Conservation (phyloP, 1,140 invertebrate species). For the Micrasema longulum region DNA sequence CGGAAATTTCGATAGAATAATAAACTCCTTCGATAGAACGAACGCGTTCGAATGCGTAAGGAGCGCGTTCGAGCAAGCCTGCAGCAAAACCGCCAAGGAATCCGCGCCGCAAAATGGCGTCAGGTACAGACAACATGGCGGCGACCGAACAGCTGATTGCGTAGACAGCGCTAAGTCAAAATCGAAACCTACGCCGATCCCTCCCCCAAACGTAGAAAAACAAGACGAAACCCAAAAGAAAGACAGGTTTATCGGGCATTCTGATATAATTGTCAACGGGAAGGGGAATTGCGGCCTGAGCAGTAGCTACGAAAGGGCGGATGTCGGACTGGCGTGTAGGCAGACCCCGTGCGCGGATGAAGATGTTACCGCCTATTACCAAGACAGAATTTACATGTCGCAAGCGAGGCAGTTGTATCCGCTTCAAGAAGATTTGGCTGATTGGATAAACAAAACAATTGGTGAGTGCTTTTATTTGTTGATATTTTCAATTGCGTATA, state of each 20-base stretch:
- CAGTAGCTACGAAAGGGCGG: slow-evolving; percentile 69
- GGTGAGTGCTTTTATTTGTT: slow-evolving; percentile 69
- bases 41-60: slow-evolving; percentile 65
- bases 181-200: neutral
- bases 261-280: slow-evolving; percentile 63
- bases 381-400: slow-evolving; percentile 79
- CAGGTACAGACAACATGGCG: slow-evolving; percentile 1
- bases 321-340: slow-evolving; percentile 66
- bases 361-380: slow-evolving; percentile 79
- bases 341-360: slow-evolving; percentile 73
- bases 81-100: slow-evolving; percentile 36
- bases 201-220: slow-evolving; percentile 7
- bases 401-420: slow-evolving; percentile 84
- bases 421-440: slow-evolving; percentile 86
- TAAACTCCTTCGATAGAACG: slow-evolving; percentile 66
- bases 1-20: slow-evolving; percentile 66
- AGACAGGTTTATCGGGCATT: slow-evolving; percentile 58
- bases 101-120: slow-evolving; percentile 18
- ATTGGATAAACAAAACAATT: slow-evolving; percentile 88
- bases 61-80: slow-evolving; percentile 59
- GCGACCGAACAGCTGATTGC: neutral
- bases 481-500: too few species aligned
- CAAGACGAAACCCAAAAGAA: slow-evolving; percentile 38
- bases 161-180: slow-evolving; percentile 47
- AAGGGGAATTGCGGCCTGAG: slow-evolving; percentile 57